These are phyloP conservation scores for Tenthredo livida DNA, from an alignment of 2,888 invertebrate species.

Conservation along the genomic window DNA sequence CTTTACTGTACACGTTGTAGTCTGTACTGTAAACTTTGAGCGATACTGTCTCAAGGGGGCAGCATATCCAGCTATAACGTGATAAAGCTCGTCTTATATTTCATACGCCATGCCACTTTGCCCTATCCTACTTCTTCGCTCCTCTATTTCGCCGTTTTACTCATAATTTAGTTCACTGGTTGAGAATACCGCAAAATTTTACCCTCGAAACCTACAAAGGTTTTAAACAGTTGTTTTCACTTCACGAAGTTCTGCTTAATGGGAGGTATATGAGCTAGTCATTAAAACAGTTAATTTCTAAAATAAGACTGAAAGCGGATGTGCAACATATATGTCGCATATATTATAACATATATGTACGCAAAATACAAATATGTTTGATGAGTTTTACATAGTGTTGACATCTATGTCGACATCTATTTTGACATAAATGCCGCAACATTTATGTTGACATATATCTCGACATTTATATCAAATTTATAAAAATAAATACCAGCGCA, in stretches of 20 bases:
- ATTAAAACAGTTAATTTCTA: not conserved
- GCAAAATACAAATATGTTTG: too few relatives aligned
- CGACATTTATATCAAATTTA: too few relatives aligned
- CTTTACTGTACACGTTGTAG: not conserved
- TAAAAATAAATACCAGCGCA: too few relatives aligned
- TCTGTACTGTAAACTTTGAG: slow-evolving; percentile 14
- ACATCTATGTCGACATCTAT: too few relatives aligned
- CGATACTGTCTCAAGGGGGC: not conserved
- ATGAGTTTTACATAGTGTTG: too few relatives aligned
- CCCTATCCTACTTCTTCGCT: not conserved
- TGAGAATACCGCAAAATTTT: not conserved
- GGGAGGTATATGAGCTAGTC: not conserved
- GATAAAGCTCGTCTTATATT: not conserved
- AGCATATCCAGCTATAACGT: not conserved
- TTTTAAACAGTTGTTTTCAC: not conserved
- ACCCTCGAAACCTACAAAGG: not conserved
- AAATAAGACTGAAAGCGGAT: not conserved
- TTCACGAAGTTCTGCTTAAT: not conserved
- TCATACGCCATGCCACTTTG: not conserved
- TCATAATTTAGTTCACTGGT: not conserved
- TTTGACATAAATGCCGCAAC: too few relatives aligned
- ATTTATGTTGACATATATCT: too few relatives aligned
- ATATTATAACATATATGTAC: too few relatives aligned
- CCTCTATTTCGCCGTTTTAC: not conserved
- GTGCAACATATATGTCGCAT: too few relatives aligned